Evolutionary conservation across 2,797 vertebrate species (phyloP).

Genomic region (Ctenosaura bakeri): DNA sequence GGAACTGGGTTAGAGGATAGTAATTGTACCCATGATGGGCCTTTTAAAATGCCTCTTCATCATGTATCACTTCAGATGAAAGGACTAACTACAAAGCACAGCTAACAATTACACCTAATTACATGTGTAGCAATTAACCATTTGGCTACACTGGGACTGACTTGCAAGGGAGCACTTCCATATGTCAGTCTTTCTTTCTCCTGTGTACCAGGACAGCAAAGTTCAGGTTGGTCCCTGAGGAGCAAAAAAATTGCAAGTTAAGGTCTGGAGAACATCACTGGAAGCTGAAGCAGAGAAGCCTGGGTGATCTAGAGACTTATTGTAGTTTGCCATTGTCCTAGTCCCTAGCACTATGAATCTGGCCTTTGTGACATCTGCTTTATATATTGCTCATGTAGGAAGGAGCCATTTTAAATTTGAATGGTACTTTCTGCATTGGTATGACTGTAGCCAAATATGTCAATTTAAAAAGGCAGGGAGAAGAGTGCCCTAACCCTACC

Average conservation of each 20-base stretch:
- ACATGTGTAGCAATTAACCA: constrained; percentile 12
- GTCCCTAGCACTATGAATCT: no score
- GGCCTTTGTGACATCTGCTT: no score
- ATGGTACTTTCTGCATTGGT: no score
- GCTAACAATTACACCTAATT: constrained; percentile 35
- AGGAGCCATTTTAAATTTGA: no score
- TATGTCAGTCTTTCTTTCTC: background rate
- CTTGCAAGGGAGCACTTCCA: constrained; percentile 32
- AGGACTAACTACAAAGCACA: constrained; percentile 30
- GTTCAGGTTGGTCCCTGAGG: background rate
- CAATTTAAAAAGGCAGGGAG: no score
- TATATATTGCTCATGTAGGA: no score
- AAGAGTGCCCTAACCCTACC: no score
- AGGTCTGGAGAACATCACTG: background rate
- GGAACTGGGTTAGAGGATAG: background rate
- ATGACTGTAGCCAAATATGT: no score
- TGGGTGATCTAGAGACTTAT: no score
- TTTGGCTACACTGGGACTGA: background rate
- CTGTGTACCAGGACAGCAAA: background rate
- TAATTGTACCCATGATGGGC: constrained; percentile 5
- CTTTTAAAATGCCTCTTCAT: constrained; percentile 20
- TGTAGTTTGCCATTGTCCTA: no score
- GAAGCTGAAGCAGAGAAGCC: background rate
- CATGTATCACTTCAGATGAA: constrained; percentile 44
- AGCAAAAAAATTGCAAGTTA: background rate